Evolutionary conservation across 2,888 invertebrate species (phyloP), one percentile per base, ranked within the genome.

Genomic region (Unio delphinus): DNA sequence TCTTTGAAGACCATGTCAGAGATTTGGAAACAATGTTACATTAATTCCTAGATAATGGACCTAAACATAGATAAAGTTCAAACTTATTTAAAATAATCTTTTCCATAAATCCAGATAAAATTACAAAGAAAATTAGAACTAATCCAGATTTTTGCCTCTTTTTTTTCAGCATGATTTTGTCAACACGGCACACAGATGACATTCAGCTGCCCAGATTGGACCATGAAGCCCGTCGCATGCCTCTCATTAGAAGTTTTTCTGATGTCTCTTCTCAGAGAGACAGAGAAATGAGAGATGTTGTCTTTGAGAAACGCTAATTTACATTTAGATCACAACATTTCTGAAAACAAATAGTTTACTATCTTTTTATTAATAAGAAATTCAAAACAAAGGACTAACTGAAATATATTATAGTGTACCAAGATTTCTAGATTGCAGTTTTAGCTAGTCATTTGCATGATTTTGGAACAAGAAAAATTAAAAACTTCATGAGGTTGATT

Each of bases 281-380:
- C 62, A 67, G 88, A 64, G 84, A 81, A 64, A 87, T 88, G 85
- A 79, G 88, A 62, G 87, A 88, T 77, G 85, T 86, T 3, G 69
- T 76, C 65, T 88, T 88, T 78, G 88, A 88, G 74, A 84, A 83
- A 74, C 78, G 87, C 75, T 87, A 83, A 82, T 28, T 28, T 64
- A 17, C 34, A 55, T 45, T 18, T n/a, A 34, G 26, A 55, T 23
- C 55, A 26, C 28, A 61, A 17, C 11, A 59, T 59, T 59, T 1
- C 26, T 23, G 59, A 59, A 59, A 23, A 18, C 15, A 59, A 11
- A 59, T 26, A 59, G n/a, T 18, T 34, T 34, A 34, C 45, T 45
- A 11, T 45, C 8, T 45, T 15, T 45, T 15, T 1, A 15, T 45
- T 45, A 45, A 45, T 45, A 3, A 18, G 20, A 7, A 61, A 61